A percentile compares a stretch with the other conserved stretches of the same genome.
These are phyloP conservation scores for Phoenicopterus ruber DNA, from an alignment of 2,113 vertebrate species.

Conservation along the genomic window DNA sequence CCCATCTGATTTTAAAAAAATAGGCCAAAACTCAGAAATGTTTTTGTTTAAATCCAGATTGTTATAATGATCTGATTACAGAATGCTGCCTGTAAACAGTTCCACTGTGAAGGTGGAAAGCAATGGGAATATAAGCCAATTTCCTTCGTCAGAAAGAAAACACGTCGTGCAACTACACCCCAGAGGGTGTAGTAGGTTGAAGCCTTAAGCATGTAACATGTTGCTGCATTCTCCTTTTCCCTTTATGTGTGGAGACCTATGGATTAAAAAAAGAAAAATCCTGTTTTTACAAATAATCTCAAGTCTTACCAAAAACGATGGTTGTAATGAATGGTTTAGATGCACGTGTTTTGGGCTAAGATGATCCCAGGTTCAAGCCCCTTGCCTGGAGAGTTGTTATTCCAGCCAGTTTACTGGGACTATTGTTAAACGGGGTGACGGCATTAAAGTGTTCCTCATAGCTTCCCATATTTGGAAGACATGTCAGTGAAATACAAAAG, in stretches of 20 bases:
- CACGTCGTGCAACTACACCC: rapidly evolving
- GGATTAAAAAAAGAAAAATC: neutral
- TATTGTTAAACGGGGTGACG: neutral
- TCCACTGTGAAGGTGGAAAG: neutral
- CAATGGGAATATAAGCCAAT: neutral
- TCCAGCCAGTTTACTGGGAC: neutral
- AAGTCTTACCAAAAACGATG: neutral
- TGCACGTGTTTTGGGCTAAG: neutral
- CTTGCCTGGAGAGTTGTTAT: neutral
- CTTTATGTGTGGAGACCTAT: neutral
- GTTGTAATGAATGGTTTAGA: neutral
- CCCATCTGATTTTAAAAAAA: neutral
- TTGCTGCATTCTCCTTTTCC: neutral
- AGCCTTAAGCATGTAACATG: neutral
- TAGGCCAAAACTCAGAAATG: neutral
- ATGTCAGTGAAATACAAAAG: neutral
- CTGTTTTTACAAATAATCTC: neutral
- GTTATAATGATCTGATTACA: neutral
- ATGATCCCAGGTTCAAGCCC: neutral
- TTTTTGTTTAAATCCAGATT: neutral
- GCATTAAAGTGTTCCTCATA: neutral
- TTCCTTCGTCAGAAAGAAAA: neutral
- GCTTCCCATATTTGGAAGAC: neutral
- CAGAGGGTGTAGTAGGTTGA: neutral
- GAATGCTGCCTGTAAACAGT: neutral